Evolutionary conservation across 2,113 vertebrate species (phyloP).

Genomic region (Pristiophorus japonicus): DNA sequence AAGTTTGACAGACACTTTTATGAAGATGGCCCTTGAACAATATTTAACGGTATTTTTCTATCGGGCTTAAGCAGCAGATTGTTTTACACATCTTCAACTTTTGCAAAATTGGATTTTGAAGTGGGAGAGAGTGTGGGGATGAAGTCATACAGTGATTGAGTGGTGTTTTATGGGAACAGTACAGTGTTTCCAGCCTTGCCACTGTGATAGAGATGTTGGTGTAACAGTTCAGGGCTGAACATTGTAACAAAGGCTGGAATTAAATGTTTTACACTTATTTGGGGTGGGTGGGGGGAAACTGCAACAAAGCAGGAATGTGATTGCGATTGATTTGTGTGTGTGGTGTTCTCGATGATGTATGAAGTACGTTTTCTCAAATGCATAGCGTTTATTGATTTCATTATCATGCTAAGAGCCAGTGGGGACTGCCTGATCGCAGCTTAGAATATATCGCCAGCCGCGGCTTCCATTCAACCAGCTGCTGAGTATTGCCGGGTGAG

Average conservation of each 20-base stretch:
- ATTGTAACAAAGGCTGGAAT: neutral
- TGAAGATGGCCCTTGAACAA: neutral
- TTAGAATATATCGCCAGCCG: too few species aligned
- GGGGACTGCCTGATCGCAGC: too few species aligned
- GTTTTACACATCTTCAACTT: neutral
- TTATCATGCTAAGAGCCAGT: neutral
- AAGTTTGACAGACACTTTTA: neutral
- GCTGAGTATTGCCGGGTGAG: neutral
- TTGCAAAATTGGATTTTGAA: neutral
- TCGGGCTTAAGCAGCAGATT: neutral
- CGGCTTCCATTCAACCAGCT: neutral
- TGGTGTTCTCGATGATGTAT: neutral
- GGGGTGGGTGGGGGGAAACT: too few species aligned
- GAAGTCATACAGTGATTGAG: neutral
- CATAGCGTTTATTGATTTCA: neutral
- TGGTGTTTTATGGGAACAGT: neutral
- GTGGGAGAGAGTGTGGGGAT: neutral
- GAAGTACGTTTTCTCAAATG: neutral
- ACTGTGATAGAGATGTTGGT: neutral
- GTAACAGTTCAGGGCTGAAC: neutral
- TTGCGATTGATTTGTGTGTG: neutral
- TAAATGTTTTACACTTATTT: neutral
- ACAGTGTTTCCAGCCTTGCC: neutral
- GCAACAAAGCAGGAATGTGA: too few species aligned
- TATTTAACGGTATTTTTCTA: neutral